These are phyloP conservation scores for Mus spretus DNA, from an alignment of 2,797 vertebrate species.

Conservation along the genomic window DNA sequence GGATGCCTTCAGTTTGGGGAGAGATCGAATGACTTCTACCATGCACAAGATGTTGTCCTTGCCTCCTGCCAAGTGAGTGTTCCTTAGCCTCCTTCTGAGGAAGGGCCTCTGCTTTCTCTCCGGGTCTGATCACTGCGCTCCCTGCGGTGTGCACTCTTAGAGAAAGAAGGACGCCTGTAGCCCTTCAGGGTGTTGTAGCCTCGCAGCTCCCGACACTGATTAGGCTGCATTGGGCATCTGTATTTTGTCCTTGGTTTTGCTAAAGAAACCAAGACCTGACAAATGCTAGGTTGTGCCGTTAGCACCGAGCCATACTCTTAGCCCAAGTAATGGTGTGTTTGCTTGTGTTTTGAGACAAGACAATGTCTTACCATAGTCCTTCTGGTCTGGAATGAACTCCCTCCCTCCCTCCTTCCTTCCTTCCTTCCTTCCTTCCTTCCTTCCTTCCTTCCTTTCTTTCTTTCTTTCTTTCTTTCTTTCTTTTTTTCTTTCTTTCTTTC, in stretches of 20 bases:
- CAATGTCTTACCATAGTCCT: background rate
- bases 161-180: background rate
- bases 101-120: background rate
- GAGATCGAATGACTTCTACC: constrained; percentile 93
- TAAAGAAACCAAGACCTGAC: background rate
- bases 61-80: constrained; percentile 90
- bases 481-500: no score
- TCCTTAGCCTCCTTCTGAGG: constrained; percentile 8
- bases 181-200: background rate
- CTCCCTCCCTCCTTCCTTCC: background rate
- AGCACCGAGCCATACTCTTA: background rate
- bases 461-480: no score
- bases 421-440: no score
- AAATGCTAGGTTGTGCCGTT: background rate
- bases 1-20: constrained; percentile 95
- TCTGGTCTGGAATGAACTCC: background rate
- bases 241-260: background rate
- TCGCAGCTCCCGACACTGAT: background rate
- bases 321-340: background rate
- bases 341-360: background rate
- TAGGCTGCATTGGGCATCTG: no score
- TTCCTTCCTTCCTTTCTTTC: no score
- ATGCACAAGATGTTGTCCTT: constrained; percentile 96
- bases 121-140: background rate
- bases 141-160: background rate